Base-by-base conservation (phyloP, 2,113 vertebrate species). In the Paratilapia polleni region DNA sequence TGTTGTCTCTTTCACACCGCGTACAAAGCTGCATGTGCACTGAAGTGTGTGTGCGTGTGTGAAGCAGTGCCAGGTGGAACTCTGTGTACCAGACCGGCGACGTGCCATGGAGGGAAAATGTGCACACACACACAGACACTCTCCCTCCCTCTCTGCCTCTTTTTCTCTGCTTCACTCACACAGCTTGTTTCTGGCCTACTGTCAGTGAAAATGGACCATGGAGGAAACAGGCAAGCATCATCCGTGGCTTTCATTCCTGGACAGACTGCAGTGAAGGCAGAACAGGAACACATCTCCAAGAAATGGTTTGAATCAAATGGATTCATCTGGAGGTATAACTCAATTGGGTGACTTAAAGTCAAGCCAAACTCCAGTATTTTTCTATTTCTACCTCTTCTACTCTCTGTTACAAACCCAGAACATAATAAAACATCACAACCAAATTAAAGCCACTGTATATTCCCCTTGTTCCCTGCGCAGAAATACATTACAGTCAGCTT, bases 31-130 rank as follows among this genome's bases (percentile, higher is more conserved):
- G 77, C 78, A 75, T 82, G 86, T 87, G 85, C 90, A 87, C 22
- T 66, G 49, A 84, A 80, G 74, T 70, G 60, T 77, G 81, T 34
- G 84, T 86, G 64, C 24, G 64, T 82, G 87, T 66, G 62, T 88
- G 83, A 86, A 80, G 83, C 36, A 49, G 43, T 77, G 87, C 87
- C 89, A 92, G 88, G 88, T 91, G 89, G 87, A 86, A 84, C 78
- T 90, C 62, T 82, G 81, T 78, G 91, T 87, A 91, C 78, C 80
- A 80, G 73, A 70, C 90, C 49, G 56, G 73, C 68, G 19, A 84
- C 22, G 38, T 66, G 78, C 87, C 83, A 79, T 70, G 66, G 80
- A 87, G 87, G 64, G n/a, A 83, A 62, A 82, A 89, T 63, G 82
- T 91, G 83, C 86, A 83, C 80, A 83, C 87, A 91, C 83, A 87